Evolutionary conservation across 1,140 invertebrate genomes (phyloP), one percentile per base, ranked within the genome.

Genomic region (Drosophila repletoides): DNA sequence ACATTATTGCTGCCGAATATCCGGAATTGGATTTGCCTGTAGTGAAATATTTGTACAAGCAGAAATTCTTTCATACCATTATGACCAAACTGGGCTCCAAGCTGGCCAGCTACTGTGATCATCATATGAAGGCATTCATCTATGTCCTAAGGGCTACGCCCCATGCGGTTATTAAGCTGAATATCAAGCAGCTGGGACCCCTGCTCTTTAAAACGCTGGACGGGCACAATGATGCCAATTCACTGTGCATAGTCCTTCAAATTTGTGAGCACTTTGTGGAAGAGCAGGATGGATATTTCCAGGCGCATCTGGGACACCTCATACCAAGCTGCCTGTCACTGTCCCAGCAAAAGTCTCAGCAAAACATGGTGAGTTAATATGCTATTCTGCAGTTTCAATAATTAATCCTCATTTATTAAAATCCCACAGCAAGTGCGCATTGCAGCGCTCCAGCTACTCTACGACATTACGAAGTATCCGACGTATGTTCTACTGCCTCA

Each of bases 351-450:
- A 90, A 91, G 64, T 89, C 91, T 5, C 52, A 68, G 1, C 36
- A 53, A 1, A 92, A 91, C 34, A 95, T 95, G 94, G 95, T 95
- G 90, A 92, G 91, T n/a, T n/a, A n/a, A n/a, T n/a, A n/a, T 87
- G 24, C 28, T 53, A 2, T 0, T n/a, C 1, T 40, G 2, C 1
- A 21, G 10, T 4, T 14, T 31, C 4, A 1, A 5, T 10, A n/a
- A 7, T 41, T 0, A 12, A 22, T 10, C 7, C 26, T 21, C 7
- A 0, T 31, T 51, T 41, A 19, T 17, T n/a, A n/a, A n/a, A 22
- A 52, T 15, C 9, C 89, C 92, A 21, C 91, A 95, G 95, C 92
- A 92, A 89, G 92, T 95, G 6, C 91, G 95, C 61, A 93, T 95
- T 64, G 91, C 91, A 29, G 93, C 94, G 4, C 74, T 95, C 17